Percentiles rank a stretch among this genome's conserved stretches.
phyloP scores from a whole-genome alignment of 2,113 vertebrate genomes.

The Canis aureus region DNA sequence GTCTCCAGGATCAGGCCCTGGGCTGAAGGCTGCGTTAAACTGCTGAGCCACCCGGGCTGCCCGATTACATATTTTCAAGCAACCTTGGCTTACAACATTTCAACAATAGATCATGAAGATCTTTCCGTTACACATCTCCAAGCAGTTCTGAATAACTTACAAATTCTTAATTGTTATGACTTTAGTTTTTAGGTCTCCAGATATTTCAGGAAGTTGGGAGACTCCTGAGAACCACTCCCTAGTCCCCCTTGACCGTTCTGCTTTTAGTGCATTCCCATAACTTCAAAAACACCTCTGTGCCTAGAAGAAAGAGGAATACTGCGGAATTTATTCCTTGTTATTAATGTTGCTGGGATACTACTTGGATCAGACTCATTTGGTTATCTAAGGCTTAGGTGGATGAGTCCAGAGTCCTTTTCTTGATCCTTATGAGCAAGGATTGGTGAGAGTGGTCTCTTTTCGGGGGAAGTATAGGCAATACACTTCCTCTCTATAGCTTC shows the following conservation, averaged over 20 bases:
- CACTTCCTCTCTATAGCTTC: background rate
- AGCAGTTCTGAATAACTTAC: background rate
- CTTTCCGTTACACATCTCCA: background rate
- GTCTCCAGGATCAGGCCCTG: too few relatives aligned
- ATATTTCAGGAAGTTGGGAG: background rate
- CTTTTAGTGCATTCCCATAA: background rate
- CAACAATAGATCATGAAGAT: background rate
- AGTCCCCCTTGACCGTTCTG: background rate
- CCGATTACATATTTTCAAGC: background rate
- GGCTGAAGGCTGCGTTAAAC: too few relatives aligned
- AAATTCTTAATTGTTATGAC: constrained; percentile 7
- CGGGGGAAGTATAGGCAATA: background rate
- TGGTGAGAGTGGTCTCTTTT: background rate
- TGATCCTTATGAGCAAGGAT: background rate
- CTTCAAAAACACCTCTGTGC: background rate
- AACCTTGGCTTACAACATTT: background rate
- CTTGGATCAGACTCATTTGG: background rate
- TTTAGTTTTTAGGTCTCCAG: constrained; percentile 5
- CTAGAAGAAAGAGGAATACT: background rate
- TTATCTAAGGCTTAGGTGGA: background rate
- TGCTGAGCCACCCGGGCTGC: too few relatives aligned
- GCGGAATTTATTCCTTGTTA: background rate
- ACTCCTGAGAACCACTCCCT: background rate
- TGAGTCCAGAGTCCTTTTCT: background rate
- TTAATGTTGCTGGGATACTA: background rate